Evolutionary conservation across 2,113 vertebrate species (phyloP), one percentile per base, ranked within the genome.

Genomic region (Chaetura pelagica): DNA sequence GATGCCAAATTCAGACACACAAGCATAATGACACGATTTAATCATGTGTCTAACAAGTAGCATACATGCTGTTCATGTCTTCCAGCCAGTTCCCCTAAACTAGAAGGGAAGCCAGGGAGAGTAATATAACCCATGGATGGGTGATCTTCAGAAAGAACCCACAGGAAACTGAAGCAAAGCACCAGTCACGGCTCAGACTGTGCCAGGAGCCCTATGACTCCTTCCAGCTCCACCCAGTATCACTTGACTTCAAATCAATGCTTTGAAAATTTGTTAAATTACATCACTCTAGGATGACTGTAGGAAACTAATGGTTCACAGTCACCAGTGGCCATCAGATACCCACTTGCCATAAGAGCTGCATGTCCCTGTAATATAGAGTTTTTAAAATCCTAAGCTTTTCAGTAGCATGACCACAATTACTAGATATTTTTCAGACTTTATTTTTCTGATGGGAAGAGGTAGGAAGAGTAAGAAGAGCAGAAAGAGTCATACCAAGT

Each of bases 291-390:
- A 22, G 32, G 35, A 38, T 71, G 67, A 59, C 34, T 57, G 10
- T 38, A 38, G 38, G 38, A 38, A 10, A 38, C 38, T 38, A 40
- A 12, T 1, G 18, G 38, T 29, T 85, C 80, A 94, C 35, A 42
- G 48, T 44, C 75, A 82, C 34, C 87, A 52, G 40, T 34, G 66
- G 21, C 29, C 7, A 1, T 32, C 42, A 84, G 79, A 85, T 52
- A 62, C 14, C 35, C 69, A 63, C 52, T 15, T 93, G 69, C 20
- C 29, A 55, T 85, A 75, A 85, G 77, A 85, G 72, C 26, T n/a
- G 9, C 0, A 1, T 15, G 14, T 34, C 51, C 22, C 34, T 89
- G 5, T 20, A n/a, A n/a, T 17, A 17, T 0, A 38, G 0, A 38
- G 23, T 35, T 91, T 64, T 63, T 52, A 17, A 86, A 42, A 55